Conservation (phyloP, 2,797 vertebrate genomes). For the Neostethus bicornis region DNA sequence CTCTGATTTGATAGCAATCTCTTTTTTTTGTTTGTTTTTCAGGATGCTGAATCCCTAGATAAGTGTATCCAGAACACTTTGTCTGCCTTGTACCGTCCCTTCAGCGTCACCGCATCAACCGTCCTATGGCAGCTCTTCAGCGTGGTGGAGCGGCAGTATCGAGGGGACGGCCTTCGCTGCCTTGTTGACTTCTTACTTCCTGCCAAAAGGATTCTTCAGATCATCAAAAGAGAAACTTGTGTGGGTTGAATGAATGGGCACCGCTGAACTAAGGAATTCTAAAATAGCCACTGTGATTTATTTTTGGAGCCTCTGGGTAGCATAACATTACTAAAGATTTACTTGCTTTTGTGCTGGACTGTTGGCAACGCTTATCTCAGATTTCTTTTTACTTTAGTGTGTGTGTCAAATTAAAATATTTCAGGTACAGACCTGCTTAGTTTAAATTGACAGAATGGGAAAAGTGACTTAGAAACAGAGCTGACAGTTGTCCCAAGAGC, state of each 20-base stretch:
- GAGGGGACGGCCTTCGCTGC: conserved; percentile 85
- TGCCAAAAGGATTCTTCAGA: conserved; percentile 83
- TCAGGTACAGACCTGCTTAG: conserved; percentile 20
- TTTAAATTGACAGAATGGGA: conserved; percentile 53
- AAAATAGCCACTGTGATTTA: conserved; percentile 18
- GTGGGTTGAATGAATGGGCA: conserved; percentile 76
- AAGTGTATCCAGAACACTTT: conserved; percentile 84
- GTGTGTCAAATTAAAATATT: conserved; percentile 5
- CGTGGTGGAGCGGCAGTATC: conserved; percentile 85
- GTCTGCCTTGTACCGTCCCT: conserved; percentile 83
- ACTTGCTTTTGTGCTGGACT: conserved; percentile 3
- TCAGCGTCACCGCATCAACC: conserved; percentile 82
- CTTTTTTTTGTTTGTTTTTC: conserved; percentile 12
- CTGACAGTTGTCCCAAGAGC: conserved; percentile 67
- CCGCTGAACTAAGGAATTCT: conserved; percentile 19
- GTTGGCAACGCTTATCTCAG: conserved; percentile 3
- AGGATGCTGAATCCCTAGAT: conserved; percentile 87
- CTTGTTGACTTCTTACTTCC: conserved; percentile 86
- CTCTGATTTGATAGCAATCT: neutral
- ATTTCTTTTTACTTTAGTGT: neutral
- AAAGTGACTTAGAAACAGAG: conserved; percentile 57
- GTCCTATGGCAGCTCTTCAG: conserved; percentile 89
- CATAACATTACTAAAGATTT: conserved; percentile 6
- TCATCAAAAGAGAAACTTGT: conserved; percentile 82
- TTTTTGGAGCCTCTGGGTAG: conserved; percentile 11